Base-by-base conservation (phyloP, 2,113 vertebrate species). In the Elgaria multicarinata region DNA sequence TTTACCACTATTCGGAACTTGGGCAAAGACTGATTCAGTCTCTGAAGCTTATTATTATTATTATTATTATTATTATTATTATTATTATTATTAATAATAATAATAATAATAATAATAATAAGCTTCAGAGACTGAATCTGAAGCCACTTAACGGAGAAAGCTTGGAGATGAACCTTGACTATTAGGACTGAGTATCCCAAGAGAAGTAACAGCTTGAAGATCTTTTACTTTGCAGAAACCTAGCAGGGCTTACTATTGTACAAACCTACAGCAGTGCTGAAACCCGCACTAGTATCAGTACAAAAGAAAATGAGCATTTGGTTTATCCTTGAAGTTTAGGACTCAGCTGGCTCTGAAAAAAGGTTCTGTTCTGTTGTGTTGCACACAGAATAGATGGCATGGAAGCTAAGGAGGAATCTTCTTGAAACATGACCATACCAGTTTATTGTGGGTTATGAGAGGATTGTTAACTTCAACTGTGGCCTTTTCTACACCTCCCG, bases 1-100 rank as follows among this genome's bases (percentile, higher is more conserved):
- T 95, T 96, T 96, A 93, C 92, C 90, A 94, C 82, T 88, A 42
- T 95, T 96, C 92, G 93, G 91, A 92, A 92, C 87, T 93, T 96
- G 94, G 92, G 84, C 88, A 96, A 93, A 96, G 93, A 94, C 88
- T 92, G 79, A 95, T 91, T 75, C 88, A 80, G 76, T 58, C 92
- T 94, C 91, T 93, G 94, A 95, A 94, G 92, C 91, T 93, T n/a
- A n/a, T n/a, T n/a, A n/a, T n/a, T n/a, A n/a, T n/a, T n/a, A n/a
- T n/a, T n/a, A n/a, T n/a, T n/a, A n/a, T n/a, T n/a, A n/a, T n/a
- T n/a, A n/a, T n/a, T n/a, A n/a, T n/a, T n/a, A n/a, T n/a, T n/a
- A n/a, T n/a, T n/a, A n/a, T n/a, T n/a, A n/a, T n/a, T n/a, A n/a
- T n/a, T n/a, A n/a, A n/a, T n/a, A n/a, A n/a, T n/a, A n/a, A n/a